These are phyloP conservation scores for Camptogramma bilineatum DNA, from an alignment of 2,888 invertebrate genomes.

Conservation along the genomic window DNA sequence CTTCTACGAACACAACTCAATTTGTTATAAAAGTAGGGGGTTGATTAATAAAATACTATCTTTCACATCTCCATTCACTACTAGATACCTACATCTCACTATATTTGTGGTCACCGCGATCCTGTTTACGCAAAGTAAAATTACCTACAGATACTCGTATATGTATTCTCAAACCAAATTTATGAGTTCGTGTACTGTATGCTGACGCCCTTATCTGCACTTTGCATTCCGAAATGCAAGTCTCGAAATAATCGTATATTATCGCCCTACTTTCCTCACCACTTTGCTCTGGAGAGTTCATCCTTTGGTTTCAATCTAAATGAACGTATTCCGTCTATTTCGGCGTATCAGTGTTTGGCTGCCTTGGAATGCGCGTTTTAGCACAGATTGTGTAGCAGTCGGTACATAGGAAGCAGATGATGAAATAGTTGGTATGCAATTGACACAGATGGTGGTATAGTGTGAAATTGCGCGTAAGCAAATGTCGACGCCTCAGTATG, in stretches of 20 bases:
- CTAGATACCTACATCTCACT: too few relatives aligned
- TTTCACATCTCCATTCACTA: too few relatives aligned
- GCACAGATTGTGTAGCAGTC: slow-evolving; percentile 18
- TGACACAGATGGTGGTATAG: slow-evolving; percentile 13
- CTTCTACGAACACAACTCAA: too few relatives aligned
- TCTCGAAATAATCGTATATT: slow-evolving; percentile 29
- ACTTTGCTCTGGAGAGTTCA: slow-evolving; percentile 36
- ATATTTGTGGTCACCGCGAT: too few relatives aligned
- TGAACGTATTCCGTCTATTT: slow-evolving; percentile 51
- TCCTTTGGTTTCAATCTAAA: slow-evolving; percentile 29
- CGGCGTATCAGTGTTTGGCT: slow-evolving; percentile 60
- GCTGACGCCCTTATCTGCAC: slow-evolving; percentile 4
- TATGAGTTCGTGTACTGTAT: not conserved
- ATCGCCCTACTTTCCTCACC: slow-evolving; percentile 36
- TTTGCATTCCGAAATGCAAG: slow-evolving; percentile 19
- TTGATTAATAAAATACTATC: too few relatives aligned
- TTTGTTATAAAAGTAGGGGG: too few relatives aligned
- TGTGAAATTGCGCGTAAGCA: slow-evolving; percentile 68
- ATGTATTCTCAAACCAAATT: too few relatives aligned
- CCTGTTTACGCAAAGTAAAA: not conserved
- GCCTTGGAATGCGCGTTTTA: slow-evolving; percentile 62
- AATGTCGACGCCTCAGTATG: slow-evolving; percentile 71
- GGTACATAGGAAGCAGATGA: slow-evolving; percentile 7
- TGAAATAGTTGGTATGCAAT: slow-evolving; percentile 5
- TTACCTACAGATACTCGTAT: not conserved